Evolutionary conservation across 1,140 invertebrate species (phyloP).

Genomic region (Himalopsyche phryganea): DNA sequence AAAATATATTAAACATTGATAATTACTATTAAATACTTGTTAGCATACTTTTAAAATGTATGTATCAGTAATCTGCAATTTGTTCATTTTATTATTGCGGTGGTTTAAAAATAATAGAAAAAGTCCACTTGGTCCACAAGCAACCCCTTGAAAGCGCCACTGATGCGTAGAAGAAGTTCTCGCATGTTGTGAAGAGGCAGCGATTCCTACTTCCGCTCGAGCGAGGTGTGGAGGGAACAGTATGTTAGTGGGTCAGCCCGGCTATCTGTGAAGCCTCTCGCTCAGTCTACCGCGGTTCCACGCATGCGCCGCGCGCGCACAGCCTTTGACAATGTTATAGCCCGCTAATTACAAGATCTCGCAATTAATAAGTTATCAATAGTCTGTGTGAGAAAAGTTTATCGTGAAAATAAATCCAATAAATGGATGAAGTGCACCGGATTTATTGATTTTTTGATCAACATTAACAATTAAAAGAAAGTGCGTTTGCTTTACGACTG

Average conservation of each 20-base stretch:
- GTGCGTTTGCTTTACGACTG: constrained; percentile 13
- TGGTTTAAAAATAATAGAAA: too few species aligned
- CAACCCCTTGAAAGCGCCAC: too few species aligned
- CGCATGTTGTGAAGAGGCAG: not conserved
- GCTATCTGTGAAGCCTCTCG: not conserved
- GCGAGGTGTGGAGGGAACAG: constrained; percentile 1
- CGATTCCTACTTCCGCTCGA: not conserved
- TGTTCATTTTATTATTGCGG: too few species aligned
- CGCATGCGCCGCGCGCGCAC: constrained; percentile 21
- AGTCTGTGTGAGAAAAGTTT: too few species aligned
- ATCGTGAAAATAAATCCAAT: too few species aligned
- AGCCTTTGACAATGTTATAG: constrained; percentile 7
- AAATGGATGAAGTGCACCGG: not conserved
- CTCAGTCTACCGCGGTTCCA: constrained; percentile 9
- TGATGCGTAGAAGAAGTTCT: not conserved
- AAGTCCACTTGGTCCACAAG: too few species aligned
- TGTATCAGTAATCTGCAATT: too few species aligned
- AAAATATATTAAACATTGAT: too few species aligned
- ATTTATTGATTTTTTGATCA: not conserved
- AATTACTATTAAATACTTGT: too few species aligned
- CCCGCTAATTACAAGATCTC: not conserved
- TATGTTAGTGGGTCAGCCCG: constrained; percentile 20
- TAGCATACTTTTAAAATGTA: too few species aligned
- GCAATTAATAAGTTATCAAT: too few species aligned
- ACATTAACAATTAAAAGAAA: not conserved